Percentiles rank a stretch among this genome's conserved stretches.
These are phyloP conservation scores for Heterochromis multidens DNA, from an alignment of 2,113 vertebrate genomes.

Conservation along the genomic window DNA sequence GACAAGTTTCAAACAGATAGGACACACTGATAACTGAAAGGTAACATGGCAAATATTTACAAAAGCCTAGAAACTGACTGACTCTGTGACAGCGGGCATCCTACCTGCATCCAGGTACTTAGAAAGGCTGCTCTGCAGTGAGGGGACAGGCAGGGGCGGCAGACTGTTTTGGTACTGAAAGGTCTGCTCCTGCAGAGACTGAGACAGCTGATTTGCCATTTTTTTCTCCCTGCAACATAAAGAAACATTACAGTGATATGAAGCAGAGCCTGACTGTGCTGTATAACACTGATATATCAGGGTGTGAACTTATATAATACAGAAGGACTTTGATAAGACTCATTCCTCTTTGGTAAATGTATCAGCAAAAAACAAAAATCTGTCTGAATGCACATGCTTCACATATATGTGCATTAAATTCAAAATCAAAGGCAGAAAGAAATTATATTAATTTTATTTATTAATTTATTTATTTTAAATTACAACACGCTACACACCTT, in stretches of 20 bases:
- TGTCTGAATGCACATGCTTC: too few relatives aligned
- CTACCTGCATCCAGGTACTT: slow-evolving; percentile 94
- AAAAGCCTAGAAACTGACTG: background rate
- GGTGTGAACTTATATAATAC: background rate
- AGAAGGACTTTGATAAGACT: background rate
- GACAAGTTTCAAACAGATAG: background rate
- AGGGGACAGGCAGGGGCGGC: slow-evolving; percentile 87
- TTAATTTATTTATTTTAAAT: too few relatives aligned
- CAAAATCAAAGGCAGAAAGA: too few relatives aligned
- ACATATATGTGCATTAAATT: too few relatives aligned
- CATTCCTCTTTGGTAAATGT: background rate
- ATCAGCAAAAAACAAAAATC: too few relatives aligned
- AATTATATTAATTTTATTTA: too few relatives aligned
- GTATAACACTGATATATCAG: background rate
- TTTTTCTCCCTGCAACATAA: slow-evolving; percentile 21
- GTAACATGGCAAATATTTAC: background rate
- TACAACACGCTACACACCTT: too few relatives aligned
- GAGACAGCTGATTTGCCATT: slow-evolving; percentile 85
- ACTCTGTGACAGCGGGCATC: background rate
- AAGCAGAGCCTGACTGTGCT: background rate
- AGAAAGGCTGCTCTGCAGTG: slow-evolving; percentile 82
- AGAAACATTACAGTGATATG: background rate
- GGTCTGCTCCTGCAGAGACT: slow-evolving; percentile 80
- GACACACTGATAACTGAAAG: background rate
- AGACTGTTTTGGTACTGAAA: slow-evolving; percentile 90